These are phyloP conservation scores for Drosophila sturtevanti DNA, from an alignment of 1,140 invertebrate species.

Conservation along the genomic window DNA sequence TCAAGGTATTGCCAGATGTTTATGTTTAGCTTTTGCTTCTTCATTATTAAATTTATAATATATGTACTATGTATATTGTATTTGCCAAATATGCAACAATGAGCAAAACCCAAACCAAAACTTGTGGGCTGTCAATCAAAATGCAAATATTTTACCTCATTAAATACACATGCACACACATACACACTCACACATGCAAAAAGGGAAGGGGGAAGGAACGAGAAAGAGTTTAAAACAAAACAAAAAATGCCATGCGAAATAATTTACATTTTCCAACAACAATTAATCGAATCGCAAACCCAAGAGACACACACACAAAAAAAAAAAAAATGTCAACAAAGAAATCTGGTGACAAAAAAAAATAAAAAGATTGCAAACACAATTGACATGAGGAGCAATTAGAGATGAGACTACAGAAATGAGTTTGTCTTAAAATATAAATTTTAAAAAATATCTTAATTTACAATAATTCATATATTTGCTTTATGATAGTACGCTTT, in stretches of 20 bases:
- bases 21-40: constrained; percentile 20
- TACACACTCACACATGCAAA: constrained; percentile 31
- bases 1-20: constrained; percentile 32
- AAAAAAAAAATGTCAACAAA: constrained; percentile 2
- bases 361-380: constrained; percentile 31
- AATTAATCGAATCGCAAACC: constrained; percentile 61
- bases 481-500: too few species aligned
- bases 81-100: constrained; percentile 69
- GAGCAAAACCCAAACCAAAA: constrained; percentile 61
- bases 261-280: constrained; percentile 77
- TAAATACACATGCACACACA: constrained; percentile 66
- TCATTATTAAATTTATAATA: constrained; percentile 41
- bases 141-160: constrained; percentile 74
- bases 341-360: constrained; percentile 65
- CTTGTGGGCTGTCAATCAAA: constrained; percentile 69
- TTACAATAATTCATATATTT: too few species aligned
- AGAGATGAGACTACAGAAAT: background rate
- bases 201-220: background rate
- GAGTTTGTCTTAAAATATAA: too few species aligned
- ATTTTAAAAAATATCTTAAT: too few species aligned
- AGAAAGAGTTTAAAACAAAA: constrained; percentile 17
- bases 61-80: constrained; percentile 43
- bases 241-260: constrained; percentile 45
- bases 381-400: constrained; percentile 17
- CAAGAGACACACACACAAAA: constrained; percentile 29